phyloP scores from a whole-genome alignment of 2,888 invertebrate species.

The Criorhina ranunculi region DNA sequence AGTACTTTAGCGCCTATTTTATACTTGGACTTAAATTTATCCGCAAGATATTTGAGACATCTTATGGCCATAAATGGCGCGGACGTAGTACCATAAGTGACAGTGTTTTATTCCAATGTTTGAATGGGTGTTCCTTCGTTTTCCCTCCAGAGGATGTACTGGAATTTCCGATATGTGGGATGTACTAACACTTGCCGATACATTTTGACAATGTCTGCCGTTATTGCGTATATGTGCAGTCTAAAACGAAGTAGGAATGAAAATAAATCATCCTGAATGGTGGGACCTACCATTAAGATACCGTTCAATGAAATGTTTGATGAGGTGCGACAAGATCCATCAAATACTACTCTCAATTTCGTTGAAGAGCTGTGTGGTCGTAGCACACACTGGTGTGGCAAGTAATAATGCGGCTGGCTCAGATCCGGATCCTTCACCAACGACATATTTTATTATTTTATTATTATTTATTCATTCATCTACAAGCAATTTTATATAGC shows the following conservation, averaged over 20 bases:
- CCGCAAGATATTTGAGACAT: slow-evolving; percentile 52
- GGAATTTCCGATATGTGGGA: slow-evolving; percentile 43
- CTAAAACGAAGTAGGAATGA: slow-evolving; percentile 58
- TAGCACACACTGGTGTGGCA: slow-evolving; percentile 8
- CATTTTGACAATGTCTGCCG: slow-evolving; percentile 41
- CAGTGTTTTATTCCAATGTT: slow-evolving; percentile 36
- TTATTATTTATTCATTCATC: too few relatives aligned
- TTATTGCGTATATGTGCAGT: slow-evolving; percentile 12
- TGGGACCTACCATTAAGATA: slow-evolving; percentile 66
- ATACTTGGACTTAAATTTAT: slow-evolving; percentile 73
- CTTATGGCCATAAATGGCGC: slow-evolving; percentile 62
- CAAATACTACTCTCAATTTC: slow-evolving; percentile 35
- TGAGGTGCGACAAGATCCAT: slow-evolving; percentile 40
- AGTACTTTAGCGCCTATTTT: slow-evolving; percentile 58
- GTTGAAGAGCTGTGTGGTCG: slow-evolving; percentile 50
- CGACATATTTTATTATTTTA: too few relatives aligned
- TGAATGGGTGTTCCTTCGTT: not conserved
- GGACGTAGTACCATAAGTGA: slow-evolving; percentile 56
- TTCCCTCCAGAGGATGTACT: slow-evolving; percentile 48
- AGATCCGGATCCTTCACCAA: not conserved
- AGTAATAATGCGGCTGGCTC: not conserved
- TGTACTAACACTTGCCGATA: slow-evolving; percentile 58
- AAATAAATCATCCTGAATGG: slow-evolving; percentile 56
- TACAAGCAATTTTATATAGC: too few relatives aligned
- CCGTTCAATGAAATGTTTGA: slow-evolving; percentile 64